Base-by-base conservation (phyloP, 2,113 vertebrate species). In the Triplophysa dalaica region DNA sequence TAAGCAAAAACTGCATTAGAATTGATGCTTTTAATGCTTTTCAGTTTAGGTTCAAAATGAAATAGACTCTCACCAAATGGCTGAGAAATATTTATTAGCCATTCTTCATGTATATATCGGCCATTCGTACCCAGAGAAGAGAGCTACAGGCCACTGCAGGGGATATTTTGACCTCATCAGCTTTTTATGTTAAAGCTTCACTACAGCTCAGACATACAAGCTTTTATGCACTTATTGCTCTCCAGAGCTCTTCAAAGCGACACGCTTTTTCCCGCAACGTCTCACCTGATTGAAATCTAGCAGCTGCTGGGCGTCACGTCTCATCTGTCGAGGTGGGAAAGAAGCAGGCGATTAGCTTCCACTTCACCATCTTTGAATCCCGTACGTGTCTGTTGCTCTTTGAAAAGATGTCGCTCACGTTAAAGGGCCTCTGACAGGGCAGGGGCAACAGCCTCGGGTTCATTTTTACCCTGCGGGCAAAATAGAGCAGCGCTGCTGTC, bases 381-480 rank as follows among this genome's bases (percentile, higher is more conserved):
- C 68, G 58, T 16, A 66, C 54, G 62, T 26, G 61, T 69, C 19
- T 22, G 81, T 29, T 29, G 67, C 12, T 79, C 79, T 87, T 82
- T 81, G 75, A 79, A 73, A 83, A 83, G 81, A 26, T 60, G 86
- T 84, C 76, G 73, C 67, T 80, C 82, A 83, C 81, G 77, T 81
- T 83, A 87, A 88, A 89, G 61, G 66, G 79, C 78, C 83, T 82
- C 69, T 84, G 88, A 86, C 85, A 78, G 79, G 81, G 86, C 69
- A 70, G 84, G 80, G 78, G 80, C 84, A 81, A 67, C 85, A 77
- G 87, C 60, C 61, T 70, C 8, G 76, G 86, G 86, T 89, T 90
- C 86, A 86, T 83, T 64, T 79, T 13, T 66, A 74, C 82, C 77
- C 70, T 48, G 48, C 52, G 76, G 80, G 64, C 78, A 70, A 45